A percentile compares a stretch with the other conserved stretches of the same genome.
These are phyloP conservation scores for Pygocentrus nattereri DNA, from an alignment of 2,797 vertebrate genomes.

Conservation along the genomic window DNA sequence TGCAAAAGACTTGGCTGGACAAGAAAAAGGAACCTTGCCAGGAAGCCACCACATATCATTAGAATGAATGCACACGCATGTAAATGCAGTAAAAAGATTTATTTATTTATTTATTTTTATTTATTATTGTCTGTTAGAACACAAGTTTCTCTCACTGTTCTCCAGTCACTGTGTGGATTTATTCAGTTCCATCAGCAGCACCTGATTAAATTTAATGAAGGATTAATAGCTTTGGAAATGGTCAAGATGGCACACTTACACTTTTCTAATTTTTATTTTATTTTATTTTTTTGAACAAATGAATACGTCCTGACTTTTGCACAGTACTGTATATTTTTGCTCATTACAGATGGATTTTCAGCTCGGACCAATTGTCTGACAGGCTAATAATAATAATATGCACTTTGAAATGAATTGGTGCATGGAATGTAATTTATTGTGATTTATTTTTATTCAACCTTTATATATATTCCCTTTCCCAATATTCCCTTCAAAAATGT, in stretches of 20 bases:
- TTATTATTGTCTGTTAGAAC: background rate
- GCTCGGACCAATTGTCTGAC: background rate
- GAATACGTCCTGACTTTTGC: background rate
- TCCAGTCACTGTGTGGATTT: background rate
- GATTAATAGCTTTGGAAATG: background rate
- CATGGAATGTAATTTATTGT: conserved; percentile 14
- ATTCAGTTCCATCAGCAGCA: background rate
- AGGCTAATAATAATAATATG: background rate
- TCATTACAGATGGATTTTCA: background rate
- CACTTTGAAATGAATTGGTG: background rate
- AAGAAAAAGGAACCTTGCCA: no score
- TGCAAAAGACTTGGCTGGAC: no score
- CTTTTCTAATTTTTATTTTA: background rate
- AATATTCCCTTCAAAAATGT: background rate
- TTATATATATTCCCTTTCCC: no score
- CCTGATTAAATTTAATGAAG: background rate
- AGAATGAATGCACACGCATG: no score
- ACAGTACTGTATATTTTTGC: background rate
- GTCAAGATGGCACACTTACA: background rate
- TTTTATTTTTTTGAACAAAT: background rate
- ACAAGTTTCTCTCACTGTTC: background rate
- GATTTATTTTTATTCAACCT: background rate
- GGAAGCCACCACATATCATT: no score
- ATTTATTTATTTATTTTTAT: no score
- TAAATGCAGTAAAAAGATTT: no score